Percentiles rank a stretch among this genome's conserved stretches.
These are phyloP conservation scores for Echinops telfairi DNA, from an alignment of 2,113 vertebrate genomes.

Conservation along the genomic window DNA sequence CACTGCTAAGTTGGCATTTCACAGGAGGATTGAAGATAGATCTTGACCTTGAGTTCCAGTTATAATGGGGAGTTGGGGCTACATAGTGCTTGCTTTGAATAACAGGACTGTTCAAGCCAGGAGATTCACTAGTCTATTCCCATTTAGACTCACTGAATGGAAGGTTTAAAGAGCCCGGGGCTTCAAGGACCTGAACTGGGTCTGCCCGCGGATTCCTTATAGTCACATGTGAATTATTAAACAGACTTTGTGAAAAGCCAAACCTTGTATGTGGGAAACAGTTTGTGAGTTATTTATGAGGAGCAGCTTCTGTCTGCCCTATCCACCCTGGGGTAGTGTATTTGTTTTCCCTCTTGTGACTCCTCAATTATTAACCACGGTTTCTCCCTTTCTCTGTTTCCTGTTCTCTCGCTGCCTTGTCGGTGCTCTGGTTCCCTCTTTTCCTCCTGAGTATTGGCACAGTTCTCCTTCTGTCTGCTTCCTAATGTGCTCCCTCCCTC, in stretches of 20 bases:
- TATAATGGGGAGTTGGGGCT: not conserved
- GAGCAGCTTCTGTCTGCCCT: not conserved
- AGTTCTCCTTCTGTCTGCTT: not conserved
- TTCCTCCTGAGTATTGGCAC: not conserved
- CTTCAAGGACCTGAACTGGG: constrained; percentile 50
- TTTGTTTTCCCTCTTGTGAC: constrained; percentile 4
- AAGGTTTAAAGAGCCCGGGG: constrained; percentile 14
- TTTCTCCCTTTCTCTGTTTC: constrained; percentile 29
- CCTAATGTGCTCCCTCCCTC: not conserved
- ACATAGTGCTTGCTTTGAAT: not conserved
- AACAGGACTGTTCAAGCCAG: constrained; percentile 48
- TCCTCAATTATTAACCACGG: constrained; percentile 4
- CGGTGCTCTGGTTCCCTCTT: constrained; percentile 30
- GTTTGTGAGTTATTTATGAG: constrained; percentile 66
- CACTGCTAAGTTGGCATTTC: not conserved
- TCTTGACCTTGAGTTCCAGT: not conserved
- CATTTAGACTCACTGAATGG: constrained; percentile 40
- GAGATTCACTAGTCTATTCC: not conserved
- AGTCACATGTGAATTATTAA: constrained; percentile 73
- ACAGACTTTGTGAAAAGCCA: constrained; percentile 66
- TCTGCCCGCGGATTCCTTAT: constrained; percentile 66
- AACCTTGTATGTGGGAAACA: constrained; percentile 53
- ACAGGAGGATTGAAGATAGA: not conserved
- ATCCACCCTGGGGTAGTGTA: not conserved
- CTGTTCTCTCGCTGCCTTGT: not conserved